phyloP scores from a whole-genome alignment of 2,113 vertebrate species.

The Crotalus tigris region DNA sequence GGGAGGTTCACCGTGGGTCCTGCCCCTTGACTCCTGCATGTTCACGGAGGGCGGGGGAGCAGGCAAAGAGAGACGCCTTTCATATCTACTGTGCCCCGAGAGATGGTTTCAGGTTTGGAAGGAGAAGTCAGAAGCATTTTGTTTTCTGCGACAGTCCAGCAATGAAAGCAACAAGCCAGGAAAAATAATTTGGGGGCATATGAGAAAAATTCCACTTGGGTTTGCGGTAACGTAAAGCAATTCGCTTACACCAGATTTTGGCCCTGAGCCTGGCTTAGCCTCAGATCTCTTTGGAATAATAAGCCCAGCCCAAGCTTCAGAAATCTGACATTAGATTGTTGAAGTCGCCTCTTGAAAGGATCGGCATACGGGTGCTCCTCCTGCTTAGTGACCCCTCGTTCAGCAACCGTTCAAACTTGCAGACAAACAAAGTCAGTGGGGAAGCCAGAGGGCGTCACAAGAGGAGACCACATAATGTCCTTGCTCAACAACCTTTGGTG shows the following conservation, averaged over 20 bases:
- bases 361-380: no score
- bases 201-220: background rate
- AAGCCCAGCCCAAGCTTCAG: background rate
- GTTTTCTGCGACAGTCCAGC: rapidly evolving
- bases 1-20: rapidly evolving
- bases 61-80: background rate
- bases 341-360: background rate
- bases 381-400: no score
- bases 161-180: rapidly evolving
- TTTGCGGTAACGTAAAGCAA: background rate
- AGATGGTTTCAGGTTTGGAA: background rate
- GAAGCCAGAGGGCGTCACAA: no score
- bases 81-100: background rate
- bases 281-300: background rate
- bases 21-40: background rate
- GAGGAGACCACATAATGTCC: no score
- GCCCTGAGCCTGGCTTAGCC: background rate
- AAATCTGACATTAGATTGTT: background rate
- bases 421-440: no score
- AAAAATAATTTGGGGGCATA: background rate
- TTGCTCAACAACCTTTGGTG: background rate
- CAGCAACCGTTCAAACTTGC: no score
- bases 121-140: rapidly evolving
- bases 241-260: background rate
- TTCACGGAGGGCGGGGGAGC: background rate